Evolutionary conservation across 2,888 invertebrate species (phyloP), one percentile per base, ranked within the genome.

Genomic region (Agrochola circellaris): DNA sequence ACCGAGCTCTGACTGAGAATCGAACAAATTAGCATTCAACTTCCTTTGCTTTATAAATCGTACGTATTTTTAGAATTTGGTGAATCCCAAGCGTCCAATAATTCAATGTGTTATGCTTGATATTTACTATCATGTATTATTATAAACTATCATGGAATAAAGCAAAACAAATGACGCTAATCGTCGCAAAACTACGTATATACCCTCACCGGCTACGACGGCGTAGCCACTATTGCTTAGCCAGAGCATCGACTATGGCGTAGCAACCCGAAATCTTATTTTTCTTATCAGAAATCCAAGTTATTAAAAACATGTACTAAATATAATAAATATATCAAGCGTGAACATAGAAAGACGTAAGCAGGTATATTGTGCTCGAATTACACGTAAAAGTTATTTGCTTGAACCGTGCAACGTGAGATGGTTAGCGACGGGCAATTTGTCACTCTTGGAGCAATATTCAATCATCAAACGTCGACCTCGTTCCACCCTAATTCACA

Each of bases 381-480:
- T 60, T 74, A 67, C 67, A 68, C 60, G 72, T 72, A 13, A 72
- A 51, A 62, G 69, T 62, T 58, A 79, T 75, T 84, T 75, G 26
- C 80, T 61, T 58, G 61, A 67, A 38, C 67, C 48, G 38, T 51
- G 84, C 66, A 72, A 69, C 61, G 48, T 34, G 69, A 75, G 69
- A 69, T 26, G 68, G 61, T 65, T 65, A 68, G 65, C 72, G 75
- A 58, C 54, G 80, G 81, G 45, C 66, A 70, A 73, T 80, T 66
- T 73, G 81, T 83, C 73, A 73, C 72, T 71, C 70, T 70, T 54
- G 56, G 58, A 73, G 81, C 70, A 76, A 81, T 84, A 76, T 81
- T 83, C 81, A 76, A 83, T 80, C 83, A 84, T 84, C 73, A 64
- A 38, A 70, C 73, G 81, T 84, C 77, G 81, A 60, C 64, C 81